Percentiles rank a stretch among this genome's conserved stretches.
Evolutionary conservation across 1,140 invertebrate species (phyloP).

Genomic region (Leptinotarsa lineolata): DNA sequence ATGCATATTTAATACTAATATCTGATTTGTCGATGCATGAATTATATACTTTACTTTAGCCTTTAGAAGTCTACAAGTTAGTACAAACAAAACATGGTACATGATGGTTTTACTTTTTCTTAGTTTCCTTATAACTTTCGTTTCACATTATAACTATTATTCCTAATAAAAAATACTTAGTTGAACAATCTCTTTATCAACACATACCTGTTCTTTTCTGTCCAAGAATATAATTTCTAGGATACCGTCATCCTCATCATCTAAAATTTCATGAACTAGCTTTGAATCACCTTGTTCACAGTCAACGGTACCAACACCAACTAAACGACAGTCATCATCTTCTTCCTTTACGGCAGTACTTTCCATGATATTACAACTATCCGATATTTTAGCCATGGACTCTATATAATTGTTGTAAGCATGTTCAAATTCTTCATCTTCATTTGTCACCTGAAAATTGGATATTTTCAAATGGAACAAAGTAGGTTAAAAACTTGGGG

Average conservation of each 20-base stretch:
- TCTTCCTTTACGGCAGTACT: conserved; percentile 12
- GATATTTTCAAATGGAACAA: not conserved
- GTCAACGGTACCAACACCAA: conserved; percentile 15
- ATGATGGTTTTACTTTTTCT: too few relatives aligned
- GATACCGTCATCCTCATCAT: conserved; percentile 18
- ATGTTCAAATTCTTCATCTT: conserved; percentile 26
- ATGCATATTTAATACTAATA: too few relatives aligned
- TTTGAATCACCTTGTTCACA: not conserved
- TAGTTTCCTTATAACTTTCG: too few relatives aligned
- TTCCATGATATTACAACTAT: not conserved
- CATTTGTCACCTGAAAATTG: conserved; percentile 24
- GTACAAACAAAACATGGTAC: too few relatives aligned
- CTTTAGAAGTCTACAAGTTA: too few relatives aligned
- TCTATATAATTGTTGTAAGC: conserved; percentile 29
- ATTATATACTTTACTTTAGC: too few relatives aligned
- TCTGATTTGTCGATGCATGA: too few relatives aligned
- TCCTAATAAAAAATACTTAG: too few relatives aligned
- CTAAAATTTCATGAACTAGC: conserved; percentile 23
- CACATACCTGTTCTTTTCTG: conserved; percentile 12
- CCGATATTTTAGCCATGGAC: not conserved
- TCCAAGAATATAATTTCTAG: conserved; percentile 13
- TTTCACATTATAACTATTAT: too few relatives aligned
- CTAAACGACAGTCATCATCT: conserved; percentile 31
- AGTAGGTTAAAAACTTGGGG: too few relatives aligned
- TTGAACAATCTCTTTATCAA: too few relatives aligned